Evolutionary conservation across 1,140 invertebrate species (phyloP), one percentile per base, ranked within the genome.

Genomic region (Nebria ingens): DNA sequence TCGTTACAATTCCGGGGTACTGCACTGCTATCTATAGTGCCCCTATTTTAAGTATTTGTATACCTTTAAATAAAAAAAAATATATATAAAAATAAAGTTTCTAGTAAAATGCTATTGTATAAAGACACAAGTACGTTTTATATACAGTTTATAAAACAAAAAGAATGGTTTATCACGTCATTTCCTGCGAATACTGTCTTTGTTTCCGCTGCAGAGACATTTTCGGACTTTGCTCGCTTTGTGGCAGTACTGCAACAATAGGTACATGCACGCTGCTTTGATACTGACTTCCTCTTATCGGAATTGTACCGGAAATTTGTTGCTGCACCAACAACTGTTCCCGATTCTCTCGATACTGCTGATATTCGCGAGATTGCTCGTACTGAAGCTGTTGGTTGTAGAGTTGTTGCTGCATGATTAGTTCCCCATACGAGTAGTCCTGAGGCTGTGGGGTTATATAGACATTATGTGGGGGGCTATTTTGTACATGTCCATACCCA

Each of bases 321-420:
- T 64, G 60, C 52, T 66, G 62, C 3, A 61, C 52, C 22, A 65
- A 52, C 40, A 65, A 57, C 60, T 67, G 65, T 53, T 66, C 66
- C 56, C 61, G 64, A 9, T 57, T 56, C 50, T 62, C 59, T 54
- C 64, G 62, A 55, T 65, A 67, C 55, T 67, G 66, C 51, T 65
- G 65, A 50, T 62, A 65, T 49, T 68, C 65, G 17, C 56, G 56
- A 13, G 60, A 53, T 53, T 62, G 60, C 21, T 61, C 58, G 40
- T 59, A 62, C 49, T 64, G 61, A 42, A 61, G 17, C 22, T 64
- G 65, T 51, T 66, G 64, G 17, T 57, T 59, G 23, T 64, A 62
- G 4, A 61, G 54, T 50, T 68, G 63, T 54, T 65, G 63, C 51
- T 66, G 65, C 1, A 64, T 52, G 15, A 68, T 53, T 20, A 53